Percentiles rank a stretch among this genome's conserved stretches.
phyloP scores from a whole-genome alignment of 2,113 vertebrate species.

The Blennius ocellaris region DNA sequence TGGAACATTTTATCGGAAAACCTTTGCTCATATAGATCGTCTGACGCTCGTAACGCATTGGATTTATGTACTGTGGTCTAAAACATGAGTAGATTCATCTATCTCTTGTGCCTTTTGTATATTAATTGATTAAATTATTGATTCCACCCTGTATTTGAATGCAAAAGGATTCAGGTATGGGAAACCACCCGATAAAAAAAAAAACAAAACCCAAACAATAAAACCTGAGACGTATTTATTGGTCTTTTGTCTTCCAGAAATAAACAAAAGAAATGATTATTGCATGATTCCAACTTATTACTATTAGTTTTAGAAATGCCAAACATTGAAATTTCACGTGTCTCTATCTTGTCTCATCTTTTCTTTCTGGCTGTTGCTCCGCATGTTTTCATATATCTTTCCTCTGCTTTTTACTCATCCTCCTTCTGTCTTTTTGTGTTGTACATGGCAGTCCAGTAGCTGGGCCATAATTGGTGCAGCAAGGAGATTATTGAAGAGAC shows the following conservation, averaged over 20 bases:
- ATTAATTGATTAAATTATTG: conserved; percentile 25
- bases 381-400: too few relatives aligned
- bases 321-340: too few relatives aligned
- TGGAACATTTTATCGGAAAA: conserved; percentile 21
- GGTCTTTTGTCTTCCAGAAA: neutral
- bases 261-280: neutral
- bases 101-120: conserved; percentile 14
- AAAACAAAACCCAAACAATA: too few relatives aligned
- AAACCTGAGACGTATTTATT: too few relatives aligned
- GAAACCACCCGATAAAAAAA: neutral
- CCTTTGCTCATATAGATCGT: conserved; percentile 25
- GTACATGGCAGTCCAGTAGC: too few relatives aligned
- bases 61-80: conserved; percentile 30
- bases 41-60: conserved; percentile 21
- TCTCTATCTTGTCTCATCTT: too few relatives aligned
- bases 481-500: conserved; percentile 33
- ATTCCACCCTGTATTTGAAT: conserved; percentile 1
- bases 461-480: conserved; percentile 10
- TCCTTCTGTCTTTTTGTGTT: too few relatives aligned
- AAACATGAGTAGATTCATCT: conserved; percentile 46
- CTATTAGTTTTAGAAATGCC: too few relatives aligned
- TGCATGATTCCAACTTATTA: neutral
- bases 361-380: too few relatives aligned
- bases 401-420: too few relatives aligned
- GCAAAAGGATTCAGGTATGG: neutral